Conservation (phyloP, 2,113 vertebrate species). For the Orthonyx spaldingii region DNA sequence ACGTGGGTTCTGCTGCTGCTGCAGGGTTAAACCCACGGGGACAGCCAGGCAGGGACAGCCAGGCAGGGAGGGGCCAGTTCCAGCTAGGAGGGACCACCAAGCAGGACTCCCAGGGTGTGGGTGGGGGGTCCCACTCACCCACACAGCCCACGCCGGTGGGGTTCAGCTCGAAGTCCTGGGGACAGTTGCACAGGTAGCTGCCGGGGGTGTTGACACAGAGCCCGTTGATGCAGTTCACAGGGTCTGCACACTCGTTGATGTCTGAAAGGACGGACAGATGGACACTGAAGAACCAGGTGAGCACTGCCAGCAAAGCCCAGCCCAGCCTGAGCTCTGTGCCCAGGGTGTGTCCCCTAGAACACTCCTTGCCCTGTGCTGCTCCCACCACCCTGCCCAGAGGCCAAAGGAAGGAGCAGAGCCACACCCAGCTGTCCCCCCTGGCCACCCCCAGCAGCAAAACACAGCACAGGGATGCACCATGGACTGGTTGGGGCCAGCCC, state of each 20-base stretch:
- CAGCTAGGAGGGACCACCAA: neutral
- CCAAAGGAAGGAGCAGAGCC: neutral
- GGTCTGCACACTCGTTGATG: constrained; percentile 89
- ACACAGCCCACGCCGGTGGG: constrained; percentile 91
- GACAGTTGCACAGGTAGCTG: constrained; percentile 90
- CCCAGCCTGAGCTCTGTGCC: neutral
- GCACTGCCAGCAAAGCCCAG: neutral
- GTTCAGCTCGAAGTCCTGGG: constrained; percentile 89
- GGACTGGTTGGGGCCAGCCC: rapidly evolving
- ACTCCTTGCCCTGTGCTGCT: neutral
- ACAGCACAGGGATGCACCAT: rapidly evolving
- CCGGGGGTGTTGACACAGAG: constrained; percentile 90
- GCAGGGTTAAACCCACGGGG: neutral
- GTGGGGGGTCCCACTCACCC: constrained; percentile 72
- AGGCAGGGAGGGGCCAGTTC: too few species aligned
- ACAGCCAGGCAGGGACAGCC: neutral
- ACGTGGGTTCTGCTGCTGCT: neutral
- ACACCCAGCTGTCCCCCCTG: neutral
- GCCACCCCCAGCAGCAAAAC: neutral
- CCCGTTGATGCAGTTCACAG: constrained; percentile 91
- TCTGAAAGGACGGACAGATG: constrained; percentile 64
- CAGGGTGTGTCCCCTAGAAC: neutral
- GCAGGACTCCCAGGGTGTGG: neutral
- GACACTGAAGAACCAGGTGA: neutral
- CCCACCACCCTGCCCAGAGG: neutral